Percentiles rank a stretch among this genome's conserved stretches.
phyloP scores from a whole-genome alignment of 2,888 invertebrate genomes.

The Chorisops tibialis region DNA sequence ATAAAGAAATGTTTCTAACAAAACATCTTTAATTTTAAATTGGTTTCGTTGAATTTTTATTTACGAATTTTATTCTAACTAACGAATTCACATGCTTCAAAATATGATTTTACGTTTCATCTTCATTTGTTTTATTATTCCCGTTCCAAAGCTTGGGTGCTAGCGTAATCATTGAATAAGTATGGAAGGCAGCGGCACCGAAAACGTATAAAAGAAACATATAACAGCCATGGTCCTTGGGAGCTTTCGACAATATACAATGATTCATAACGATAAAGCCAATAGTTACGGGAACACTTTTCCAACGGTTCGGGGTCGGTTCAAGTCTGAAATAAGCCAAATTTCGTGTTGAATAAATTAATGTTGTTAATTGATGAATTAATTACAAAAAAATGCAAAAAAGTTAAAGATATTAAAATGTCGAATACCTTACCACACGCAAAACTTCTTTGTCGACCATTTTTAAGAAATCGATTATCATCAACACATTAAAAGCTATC shows the following conservation, averaged over 20 bases:
- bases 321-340: constrained; percentile 2
- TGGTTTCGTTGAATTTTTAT: too few species aligned
- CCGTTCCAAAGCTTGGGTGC: neutral
- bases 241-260: constrained; percentile 5
- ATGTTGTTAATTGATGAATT: neutral
- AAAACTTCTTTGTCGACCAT: too few species aligned
- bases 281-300: constrained; percentile 1
- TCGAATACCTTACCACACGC: too few species aligned
- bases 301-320: constrained; percentile 9
- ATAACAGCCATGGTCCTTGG: constrained; percentile 9
- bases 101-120: too few species aligned
- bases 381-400: neutral
- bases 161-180: neutral
- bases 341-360: neutral
- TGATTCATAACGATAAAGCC: neutral
- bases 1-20: too few species aligned
- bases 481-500: too few species aligned
- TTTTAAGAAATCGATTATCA: too few species aligned
- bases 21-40: too few species aligned
- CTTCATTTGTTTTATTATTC: too few species aligned
- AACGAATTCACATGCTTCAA: too few species aligned
- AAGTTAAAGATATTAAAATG: too few species aligned
- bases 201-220: constrained; percentile 7
- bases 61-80: too few species aligned
- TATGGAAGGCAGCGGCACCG: neutral